Percentiles rank a stretch among this genome's conserved stretches.
phyloP scores from a whole-genome alignment of 2,888 invertebrate genomes.

The Epirrita christyi region DNA sequence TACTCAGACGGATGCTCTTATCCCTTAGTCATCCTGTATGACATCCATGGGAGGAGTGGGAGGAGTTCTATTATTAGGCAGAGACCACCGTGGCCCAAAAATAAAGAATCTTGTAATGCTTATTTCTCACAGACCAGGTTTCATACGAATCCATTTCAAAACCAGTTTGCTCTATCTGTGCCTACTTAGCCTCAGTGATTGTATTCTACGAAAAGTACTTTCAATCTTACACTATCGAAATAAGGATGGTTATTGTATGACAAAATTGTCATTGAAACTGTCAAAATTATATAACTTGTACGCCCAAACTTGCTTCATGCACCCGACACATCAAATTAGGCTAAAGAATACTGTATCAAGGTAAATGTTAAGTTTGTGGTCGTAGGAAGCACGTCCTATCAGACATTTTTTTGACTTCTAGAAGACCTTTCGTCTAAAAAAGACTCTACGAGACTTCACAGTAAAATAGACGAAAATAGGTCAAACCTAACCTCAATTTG shows the following conservation, averaged over 20 bases:
- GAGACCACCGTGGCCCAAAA: too few relatives aligned
- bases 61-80: too few relatives aligned
- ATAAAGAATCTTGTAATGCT: conserved; percentile 33
- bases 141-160: conserved; percentile 41
- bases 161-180: conserved; percentile 40
- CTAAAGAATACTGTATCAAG: conserved; percentile 8
- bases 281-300: conserved; percentile 40
- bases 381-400: too few relatives aligned
- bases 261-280: conserved; percentile 21
- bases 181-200: conserved; percentile 29
- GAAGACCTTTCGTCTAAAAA: too few relatives aligned
- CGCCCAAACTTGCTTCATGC: conserved; percentile 35
- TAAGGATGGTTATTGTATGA: conserved; percentile 16
- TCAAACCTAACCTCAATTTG: too few relatives aligned
- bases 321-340: conserved; percentile 23
- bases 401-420: too few relatives aligned
- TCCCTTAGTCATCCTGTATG: too few relatives aligned
- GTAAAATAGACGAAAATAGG: too few relatives aligned
- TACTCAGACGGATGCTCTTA: too few relatives aligned
- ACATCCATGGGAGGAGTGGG: too few relatives aligned
- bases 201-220: conserved; percentile 9
- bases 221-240: conserved; percentile 5
- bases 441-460: too few relatives aligned
- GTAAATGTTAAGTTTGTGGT: too few relatives aligned
- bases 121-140: conserved; percentile 38